These are phyloP conservation scores for Chaetogeoica ovagalla DNA, from an alignment of 2,888 invertebrate species.

Conservation along the genomic window DNA sequence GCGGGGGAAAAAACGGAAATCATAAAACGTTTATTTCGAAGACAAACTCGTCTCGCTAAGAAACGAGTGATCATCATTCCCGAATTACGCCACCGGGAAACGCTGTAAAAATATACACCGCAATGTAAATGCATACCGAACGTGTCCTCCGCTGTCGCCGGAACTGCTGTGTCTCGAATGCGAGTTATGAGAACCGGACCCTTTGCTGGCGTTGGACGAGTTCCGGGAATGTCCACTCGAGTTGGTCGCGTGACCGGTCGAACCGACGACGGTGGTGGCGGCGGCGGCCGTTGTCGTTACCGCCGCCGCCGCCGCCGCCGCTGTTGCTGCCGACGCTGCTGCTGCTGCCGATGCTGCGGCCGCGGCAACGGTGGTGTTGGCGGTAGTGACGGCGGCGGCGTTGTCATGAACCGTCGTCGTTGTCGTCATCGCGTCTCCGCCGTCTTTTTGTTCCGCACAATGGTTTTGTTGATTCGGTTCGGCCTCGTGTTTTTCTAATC, in stretches of 20 bases:
- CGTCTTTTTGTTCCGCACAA: slow-evolving; percentile 26
- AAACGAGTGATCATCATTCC: too few relatives aligned
- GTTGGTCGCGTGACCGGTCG: slow-evolving; percentile 26
- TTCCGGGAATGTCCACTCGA: slow-evolving; percentile 54
- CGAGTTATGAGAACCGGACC: slow-evolving; percentile 64
- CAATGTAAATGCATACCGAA: slow-evolving; percentile 64
- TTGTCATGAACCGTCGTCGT: not conserved
- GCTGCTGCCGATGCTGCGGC: slow-evolving; percentile 48
- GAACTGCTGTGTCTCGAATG: slow-evolving; percentile 87
- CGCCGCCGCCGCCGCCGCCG: not conserved
- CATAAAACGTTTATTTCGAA: too few relatives aligned
- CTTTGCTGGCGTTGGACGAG: slow-evolving; percentile 53
- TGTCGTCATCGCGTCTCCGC: not conserved
- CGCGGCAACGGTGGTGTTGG: slow-evolving; percentile 5
- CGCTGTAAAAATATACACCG: too few relatives aligned
- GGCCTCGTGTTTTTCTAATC: slow-evolving; percentile 39
- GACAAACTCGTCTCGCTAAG: too few relatives aligned
- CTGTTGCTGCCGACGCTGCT: not conserved
- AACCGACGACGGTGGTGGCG: not conserved
- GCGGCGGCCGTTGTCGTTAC: not conserved
- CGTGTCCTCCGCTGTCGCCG: slow-evolving; percentile 78
- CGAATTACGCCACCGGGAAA: too few relatives aligned
- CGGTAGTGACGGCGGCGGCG: not conserved
- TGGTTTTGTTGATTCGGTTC: slow-evolving; percentile 37
- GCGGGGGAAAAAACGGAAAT: too few relatives aligned